phyloP scores from a whole-genome alignment of 2,888 invertebrate species.

The Polietes domitor region DNA sequence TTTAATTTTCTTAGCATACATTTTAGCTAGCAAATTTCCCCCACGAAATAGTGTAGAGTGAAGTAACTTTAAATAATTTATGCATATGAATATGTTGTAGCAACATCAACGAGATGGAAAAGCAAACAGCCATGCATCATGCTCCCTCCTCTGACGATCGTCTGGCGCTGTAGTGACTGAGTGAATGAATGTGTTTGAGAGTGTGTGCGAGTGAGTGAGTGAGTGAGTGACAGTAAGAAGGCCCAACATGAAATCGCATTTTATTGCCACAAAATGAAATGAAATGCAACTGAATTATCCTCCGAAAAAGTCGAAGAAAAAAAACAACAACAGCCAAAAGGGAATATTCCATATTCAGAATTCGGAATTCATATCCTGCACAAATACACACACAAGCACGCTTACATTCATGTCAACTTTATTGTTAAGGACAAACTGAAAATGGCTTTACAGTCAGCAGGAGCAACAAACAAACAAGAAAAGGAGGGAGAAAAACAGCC shows the following conservation, averaged over 20 bases:
- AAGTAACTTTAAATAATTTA: not conserved
- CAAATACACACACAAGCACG: slow-evolving; percentile 19
- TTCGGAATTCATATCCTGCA: slow-evolving; percentile 27
- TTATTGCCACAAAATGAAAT: slow-evolving; percentile 65
- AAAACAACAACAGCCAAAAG: slow-evolving; percentile 46
- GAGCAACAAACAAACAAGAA: not conserved
- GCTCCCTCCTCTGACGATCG: not conserved
- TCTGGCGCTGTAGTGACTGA: not conserved
- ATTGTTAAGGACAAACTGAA: slow-evolving; percentile 61
- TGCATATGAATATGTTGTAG: not conserved
- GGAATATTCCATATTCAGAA: slow-evolving; percentile 48
- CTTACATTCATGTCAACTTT: slow-evolving; percentile 46
- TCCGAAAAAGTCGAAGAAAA: no score
- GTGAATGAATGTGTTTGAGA: not conserved
- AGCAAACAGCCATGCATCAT: not conserved
- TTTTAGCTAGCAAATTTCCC: no score
- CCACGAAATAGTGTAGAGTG: no score
- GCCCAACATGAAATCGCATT: slow-evolving; percentile 63
- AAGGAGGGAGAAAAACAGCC: no score
- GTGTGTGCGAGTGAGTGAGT: not conserved
- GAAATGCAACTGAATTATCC: slow-evolving; percentile 66
- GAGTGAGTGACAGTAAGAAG: slow-evolving; percentile 58
- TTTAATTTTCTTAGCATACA: no score
- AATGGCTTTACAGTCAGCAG: slow-evolving; percentile 38
- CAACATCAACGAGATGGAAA: not conserved